Conservation (phyloP, 2,113 vertebrate species). For the Osmerus mordax region DNA sequence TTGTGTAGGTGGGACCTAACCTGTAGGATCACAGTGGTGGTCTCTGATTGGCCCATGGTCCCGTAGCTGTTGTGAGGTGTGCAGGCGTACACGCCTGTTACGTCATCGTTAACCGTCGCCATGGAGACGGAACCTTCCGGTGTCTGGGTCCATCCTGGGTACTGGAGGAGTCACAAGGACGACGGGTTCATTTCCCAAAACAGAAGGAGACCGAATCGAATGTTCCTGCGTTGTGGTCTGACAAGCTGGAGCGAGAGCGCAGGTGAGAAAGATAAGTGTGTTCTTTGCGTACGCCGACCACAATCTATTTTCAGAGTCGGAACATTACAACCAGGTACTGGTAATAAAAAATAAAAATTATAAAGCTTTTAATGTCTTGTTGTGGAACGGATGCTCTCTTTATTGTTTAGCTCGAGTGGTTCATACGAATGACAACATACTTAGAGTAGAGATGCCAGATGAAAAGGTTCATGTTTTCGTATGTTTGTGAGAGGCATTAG, state of each 20-base stretch:
- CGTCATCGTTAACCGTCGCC: slow-evolving; percentile 76
- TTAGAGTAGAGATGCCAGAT: too few relatives aligned
- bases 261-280: too few relatives aligned
- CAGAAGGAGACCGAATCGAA: too few relatives aligned
- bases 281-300: too few relatives aligned
- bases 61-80: slow-evolving; percentile 84
- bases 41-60: slow-evolving; percentile 71
- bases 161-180: slow-evolving; percentile 49
- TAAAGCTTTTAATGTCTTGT: neutral
- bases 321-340: too few relatives aligned
- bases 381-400: too few relatives aligned
- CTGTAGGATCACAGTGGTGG: slow-evolving; percentile 77
- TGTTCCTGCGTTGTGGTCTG: too few relatives aligned
- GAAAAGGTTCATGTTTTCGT: neutral
- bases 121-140: slow-evolving; percentile 74
- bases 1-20: slow-evolving; percentile 55
- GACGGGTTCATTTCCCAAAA: too few relatives aligned
- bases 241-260: too few relatives aligned
- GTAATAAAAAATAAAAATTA: neutral
- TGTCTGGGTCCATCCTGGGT: slow-evolving; percentile 77
- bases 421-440: too few relatives aligned
- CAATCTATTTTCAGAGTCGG: too few relatives aligned
- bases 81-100: slow-evolving; percentile 74
- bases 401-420: too few relatives aligned
- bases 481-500: neutral